Evolutionary conservation across 2,113 vertebrate genomes (phyloP).

Genomic region (Hystrix brachyura): DNA sequence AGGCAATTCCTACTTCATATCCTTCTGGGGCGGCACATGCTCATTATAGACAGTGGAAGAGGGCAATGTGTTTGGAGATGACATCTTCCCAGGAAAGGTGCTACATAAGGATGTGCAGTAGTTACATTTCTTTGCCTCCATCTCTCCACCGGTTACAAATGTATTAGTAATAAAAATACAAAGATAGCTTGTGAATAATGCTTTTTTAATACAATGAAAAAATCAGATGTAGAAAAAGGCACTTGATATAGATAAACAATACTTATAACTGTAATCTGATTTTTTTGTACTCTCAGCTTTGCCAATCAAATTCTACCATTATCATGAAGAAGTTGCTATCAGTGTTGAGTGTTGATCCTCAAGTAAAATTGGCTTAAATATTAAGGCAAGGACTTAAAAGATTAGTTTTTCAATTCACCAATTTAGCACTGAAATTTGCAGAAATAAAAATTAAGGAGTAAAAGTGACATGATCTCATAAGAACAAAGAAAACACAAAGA

Average conservation of each 20-base stretch:
- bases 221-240: neutral
- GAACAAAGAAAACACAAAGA: neutral
- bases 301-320: neutral
- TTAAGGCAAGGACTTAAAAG: neutral
- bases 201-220: slow-evolving; percentile 32
- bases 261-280: neutral
- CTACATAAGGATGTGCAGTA: neutral
- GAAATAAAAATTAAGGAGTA: neutral
- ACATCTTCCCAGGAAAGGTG: neutral
- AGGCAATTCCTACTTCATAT: neutral
- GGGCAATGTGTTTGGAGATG: neutral
- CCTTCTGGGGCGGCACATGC: neutral
- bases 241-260: neutral
- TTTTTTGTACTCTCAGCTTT: slow-evolving; percentile 1
- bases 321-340: neutral
- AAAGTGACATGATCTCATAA: neutral
- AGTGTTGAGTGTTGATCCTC: neutral
- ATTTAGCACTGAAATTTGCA: neutral
- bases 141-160: neutral
- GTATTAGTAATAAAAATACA: neutral
- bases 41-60: slow-evolving; percentile 13
- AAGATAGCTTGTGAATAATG: neutral
- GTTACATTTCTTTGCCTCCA: neutral
- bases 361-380: slow-evolving; percentile 6
- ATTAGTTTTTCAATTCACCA: neutral